A percentile compares a stretch with the other conserved stretches of the same genome.
phyloP scores from a whole-genome alignment of 2,888 invertebrate species.

The Lordiphosa andalusiaca region DNA sequence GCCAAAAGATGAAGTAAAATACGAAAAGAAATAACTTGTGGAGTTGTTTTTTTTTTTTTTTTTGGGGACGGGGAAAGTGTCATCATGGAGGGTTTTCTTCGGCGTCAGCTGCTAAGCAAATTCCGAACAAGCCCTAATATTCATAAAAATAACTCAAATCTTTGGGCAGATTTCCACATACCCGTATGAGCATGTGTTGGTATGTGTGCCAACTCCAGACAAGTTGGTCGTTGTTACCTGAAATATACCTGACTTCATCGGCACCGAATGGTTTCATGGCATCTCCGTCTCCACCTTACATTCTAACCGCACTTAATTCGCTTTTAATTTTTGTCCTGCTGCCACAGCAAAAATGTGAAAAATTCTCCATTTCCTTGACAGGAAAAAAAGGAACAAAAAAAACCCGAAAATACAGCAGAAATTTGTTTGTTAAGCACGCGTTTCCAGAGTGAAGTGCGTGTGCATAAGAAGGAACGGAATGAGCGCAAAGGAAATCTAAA shows the following conservation, averaged over 20 bases:
- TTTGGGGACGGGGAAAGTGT: conserved; percentile 11
- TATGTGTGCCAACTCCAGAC: conserved; percentile 9
- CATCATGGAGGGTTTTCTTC: not conserved
- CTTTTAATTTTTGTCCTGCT: conserved; percentile 58
- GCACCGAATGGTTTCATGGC: conserved; percentile 3
- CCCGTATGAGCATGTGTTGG: too few species aligned
- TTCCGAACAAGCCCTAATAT: conserved; percentile 18
- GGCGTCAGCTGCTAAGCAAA: conserved; percentile 33
- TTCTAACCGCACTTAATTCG: conserved; percentile 52
- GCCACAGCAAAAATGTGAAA: conserved; percentile 48
- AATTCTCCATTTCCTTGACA: conserved; percentile 37
- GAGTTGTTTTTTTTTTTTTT: conserved; percentile 16
- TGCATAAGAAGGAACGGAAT: conserved; percentile 7
- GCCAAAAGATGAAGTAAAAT: conserved; percentile 48
- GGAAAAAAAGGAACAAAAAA: conserved; percentile 20
- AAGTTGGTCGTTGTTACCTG: conserved; percentile 23
- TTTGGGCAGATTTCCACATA: conserved; percentile 18
- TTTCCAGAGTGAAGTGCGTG: conserved; percentile 48
- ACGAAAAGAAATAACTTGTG: conserved; percentile 48
- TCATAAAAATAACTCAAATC: conserved; percentile 5
- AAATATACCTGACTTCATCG: conserved; percentile 11
- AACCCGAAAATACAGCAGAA: conserved; percentile 41
- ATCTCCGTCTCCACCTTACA: not conserved
- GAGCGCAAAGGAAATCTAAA: conserved; percentile 36
- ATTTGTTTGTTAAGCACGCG: conserved; percentile 60